Conservation (phyloP, 2,797 vertebrate genomes). For the Coccyzus lansbergi region DNA sequence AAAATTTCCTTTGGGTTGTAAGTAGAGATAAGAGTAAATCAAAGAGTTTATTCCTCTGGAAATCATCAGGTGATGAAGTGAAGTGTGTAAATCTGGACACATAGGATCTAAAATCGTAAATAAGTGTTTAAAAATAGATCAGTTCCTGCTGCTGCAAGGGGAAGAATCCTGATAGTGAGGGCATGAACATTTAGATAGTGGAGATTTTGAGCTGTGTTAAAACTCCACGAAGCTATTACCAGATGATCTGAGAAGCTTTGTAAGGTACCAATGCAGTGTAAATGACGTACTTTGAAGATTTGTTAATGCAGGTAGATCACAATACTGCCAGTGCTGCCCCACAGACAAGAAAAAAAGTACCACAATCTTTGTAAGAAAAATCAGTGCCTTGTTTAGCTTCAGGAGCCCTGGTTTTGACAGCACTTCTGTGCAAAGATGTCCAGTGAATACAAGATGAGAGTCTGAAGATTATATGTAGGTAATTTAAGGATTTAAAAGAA, state of each 20-base stretch:
- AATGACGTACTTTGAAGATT: background rate
- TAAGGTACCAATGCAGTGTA: background rate
- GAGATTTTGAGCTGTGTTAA: background rate
- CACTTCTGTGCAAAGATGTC: background rate
- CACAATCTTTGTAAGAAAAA: background rate
- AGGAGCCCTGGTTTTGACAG: background rate
- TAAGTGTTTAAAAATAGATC: constrained; percentile 16
- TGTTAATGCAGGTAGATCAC: background rate
- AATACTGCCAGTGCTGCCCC: background rate
- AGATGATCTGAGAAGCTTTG: background rate
- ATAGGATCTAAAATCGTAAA: background rate
- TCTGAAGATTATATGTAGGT: constrained; percentile 34
- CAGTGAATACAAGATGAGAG: constrained; percentile 14
- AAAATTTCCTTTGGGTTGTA: background rate
- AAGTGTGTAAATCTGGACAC: constrained; percentile 13
- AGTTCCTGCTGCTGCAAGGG: background rate
- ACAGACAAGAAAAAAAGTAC: background rate
- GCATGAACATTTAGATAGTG: background rate
- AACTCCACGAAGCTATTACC: background rate
- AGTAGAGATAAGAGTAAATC: background rate
- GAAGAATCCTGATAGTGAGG: background rate
- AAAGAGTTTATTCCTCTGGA: constrained; percentile 24
- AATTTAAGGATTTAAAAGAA: constrained; percentile 63
- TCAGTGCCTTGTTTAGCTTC: background rate
- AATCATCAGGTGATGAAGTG: constrained; percentile 17